Conservation (phyloP, 1,140 invertebrate genomes). For the Rhyacophila brunnea region DNA sequence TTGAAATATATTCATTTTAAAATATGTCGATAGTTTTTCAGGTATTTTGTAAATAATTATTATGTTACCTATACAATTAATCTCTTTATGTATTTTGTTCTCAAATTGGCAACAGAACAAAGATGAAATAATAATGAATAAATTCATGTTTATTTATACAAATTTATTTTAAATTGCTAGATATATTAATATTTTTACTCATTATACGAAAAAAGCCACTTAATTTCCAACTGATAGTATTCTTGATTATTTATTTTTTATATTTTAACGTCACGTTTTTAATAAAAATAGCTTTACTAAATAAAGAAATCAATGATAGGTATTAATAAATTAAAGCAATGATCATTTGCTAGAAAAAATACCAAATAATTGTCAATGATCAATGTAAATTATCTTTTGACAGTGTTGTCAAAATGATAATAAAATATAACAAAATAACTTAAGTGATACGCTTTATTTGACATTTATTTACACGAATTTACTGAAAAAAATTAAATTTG, state of each 20-base stretch:
- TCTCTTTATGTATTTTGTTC: neutral
- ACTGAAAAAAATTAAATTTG: no score
- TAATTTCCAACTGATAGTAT: constrained; percentile 21
- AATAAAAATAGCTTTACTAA: constrained; percentile 21
- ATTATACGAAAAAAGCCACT: constrained; percentile 32
- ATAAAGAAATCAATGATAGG: constrained; percentile 10
- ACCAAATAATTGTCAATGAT: constrained; percentile 29
- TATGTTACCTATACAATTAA: neutral
- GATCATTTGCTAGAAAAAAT: neutral
- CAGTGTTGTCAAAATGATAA: neutral
- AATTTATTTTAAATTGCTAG: constrained; percentile 11
- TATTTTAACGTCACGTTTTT: no score
- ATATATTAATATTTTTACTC: constrained; percentile 24
- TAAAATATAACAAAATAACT: neutral
- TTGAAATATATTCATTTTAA: constrained; percentile 1
- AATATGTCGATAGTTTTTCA: neutral
- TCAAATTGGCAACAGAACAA: constrained; percentile 3
- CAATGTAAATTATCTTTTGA: constrained; percentile 7
- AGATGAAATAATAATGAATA: no score
- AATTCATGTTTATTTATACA: constrained; percentile 6
- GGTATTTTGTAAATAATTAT: neutral
- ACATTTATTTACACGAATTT: no score
- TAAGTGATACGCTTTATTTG: no score
- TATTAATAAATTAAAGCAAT: no score
- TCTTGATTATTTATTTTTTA: constrained; percentile 20